Evolutionary conservation across 2,113 vertebrate genomes (phyloP).

Genomic region (Hypocryptadius cinnamomeus): DNA sequence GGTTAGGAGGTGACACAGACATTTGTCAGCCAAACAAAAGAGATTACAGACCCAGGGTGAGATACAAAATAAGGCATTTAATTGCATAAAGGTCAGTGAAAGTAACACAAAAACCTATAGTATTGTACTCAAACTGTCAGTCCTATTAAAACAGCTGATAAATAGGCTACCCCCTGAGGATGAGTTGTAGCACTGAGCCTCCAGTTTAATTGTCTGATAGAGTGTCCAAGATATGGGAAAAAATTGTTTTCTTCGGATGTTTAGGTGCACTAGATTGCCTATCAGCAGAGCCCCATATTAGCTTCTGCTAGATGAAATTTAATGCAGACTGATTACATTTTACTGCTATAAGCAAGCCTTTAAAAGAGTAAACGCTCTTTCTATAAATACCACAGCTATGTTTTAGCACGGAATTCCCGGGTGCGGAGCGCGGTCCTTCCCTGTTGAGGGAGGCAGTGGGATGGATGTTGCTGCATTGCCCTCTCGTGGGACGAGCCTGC

Average conservation of each 20-base stretch:
- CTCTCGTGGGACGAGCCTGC: background rate
- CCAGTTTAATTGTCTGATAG: background rate
- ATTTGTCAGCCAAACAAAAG: background rate
- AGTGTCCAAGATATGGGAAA: background rate
- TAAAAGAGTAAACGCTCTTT: background rate
- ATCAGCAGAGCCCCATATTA: background rate
- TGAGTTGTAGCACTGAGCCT: background rate
- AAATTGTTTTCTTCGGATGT: rapidly evolving
- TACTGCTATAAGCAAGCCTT: background rate
- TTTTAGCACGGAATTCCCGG: background rate
- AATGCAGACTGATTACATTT: background rate
- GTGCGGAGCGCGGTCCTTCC: too few relatives aligned
- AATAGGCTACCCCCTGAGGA: background rate
- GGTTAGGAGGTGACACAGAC: background rate
- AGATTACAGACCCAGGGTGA: background rate
- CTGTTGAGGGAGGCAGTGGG: rapidly evolving
- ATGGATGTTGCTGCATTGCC: background rate
- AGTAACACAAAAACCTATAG: background rate
- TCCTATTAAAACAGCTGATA: background rate
- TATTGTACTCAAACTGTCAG: background rate
- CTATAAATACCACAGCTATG: background rate
- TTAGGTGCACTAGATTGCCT: background rate
- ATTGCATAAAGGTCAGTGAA: background rate
- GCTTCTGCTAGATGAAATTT: background rate
- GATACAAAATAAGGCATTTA: background rate